Evolutionary conservation across 2,888 invertebrate species (phyloP), one percentile per base, ranked within the genome.

Genomic region (Aphrophora alni): DNA sequence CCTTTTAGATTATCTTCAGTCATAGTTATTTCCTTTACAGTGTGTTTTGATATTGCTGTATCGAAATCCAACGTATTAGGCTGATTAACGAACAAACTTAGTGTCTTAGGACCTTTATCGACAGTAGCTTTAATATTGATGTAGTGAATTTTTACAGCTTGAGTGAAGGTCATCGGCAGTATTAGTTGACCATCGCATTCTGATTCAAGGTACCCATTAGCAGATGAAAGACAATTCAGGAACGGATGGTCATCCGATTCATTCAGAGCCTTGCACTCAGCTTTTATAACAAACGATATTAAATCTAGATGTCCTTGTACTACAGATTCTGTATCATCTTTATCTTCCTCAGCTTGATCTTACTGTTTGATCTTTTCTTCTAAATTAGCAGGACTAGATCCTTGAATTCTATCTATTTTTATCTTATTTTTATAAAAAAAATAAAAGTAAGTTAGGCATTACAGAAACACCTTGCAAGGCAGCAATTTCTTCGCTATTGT

Each of bases 361-460:
- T 94, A 95, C 87, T 97, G n/a, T n/a, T n/a, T n/a, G n/a, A n/a
- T n/a, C n/a, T n/a, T n/a, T n/a, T n/a, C n/a, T n/a, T n/a, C n/a
- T n/a, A n/a, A n/a, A n/a, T n/a, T n/a, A n/a, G n/a, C n/a, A n/a
- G n/a, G n/a, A n/a, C n/a, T n/a, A n/a, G 98, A 98, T 14, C 99
- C 99, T 89, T 95, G 94, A 84, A n/a, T n/a, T 93, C 87, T 93
- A 91, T 88, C n/a, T n/a, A n/a, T n/a, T n/a, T n/a, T n/a, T n/a
- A n/a, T n/a, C n/a, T n/a, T n/a, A n/a, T n/a, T n/a, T 95, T 98
- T 85, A 95, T 93, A 88, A 96, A 98, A 87, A 99, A 97, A 85
- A 98, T 93, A 87, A 99, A 99, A 0, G 99, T n/a, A n/a, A n/a
- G n/a, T n/a, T 99, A 27, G 99, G 99, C 98, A 99, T 98, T 0